Conservation (phyloP, 35 echinoderm and acorn worm genomes). For the Amphiura filiformis region DNA sequence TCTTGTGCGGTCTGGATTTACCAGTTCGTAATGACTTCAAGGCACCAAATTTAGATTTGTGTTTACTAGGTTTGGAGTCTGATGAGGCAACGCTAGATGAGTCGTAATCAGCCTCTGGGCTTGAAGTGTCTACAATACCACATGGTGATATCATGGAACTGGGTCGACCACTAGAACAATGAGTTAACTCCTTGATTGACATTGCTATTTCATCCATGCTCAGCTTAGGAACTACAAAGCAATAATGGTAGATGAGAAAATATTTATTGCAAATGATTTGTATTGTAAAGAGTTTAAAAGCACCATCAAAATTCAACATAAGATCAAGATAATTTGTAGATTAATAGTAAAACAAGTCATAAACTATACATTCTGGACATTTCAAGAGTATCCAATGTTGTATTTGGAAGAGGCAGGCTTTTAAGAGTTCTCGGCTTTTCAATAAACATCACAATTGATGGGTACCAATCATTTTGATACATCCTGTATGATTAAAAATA, state of each 20-base stretch:
- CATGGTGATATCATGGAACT: not conserved
- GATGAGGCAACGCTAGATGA: not conserved
- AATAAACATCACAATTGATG: too few relatives aligned
- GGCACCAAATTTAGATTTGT: conserved; percentile 12
- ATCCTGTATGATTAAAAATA: too few relatives aligned
- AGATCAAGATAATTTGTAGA: too few relatives aligned
- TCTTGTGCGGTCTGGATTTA: conserved; percentile 12
- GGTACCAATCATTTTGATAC: too few relatives aligned
- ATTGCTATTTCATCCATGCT: conserved; percentile 31
- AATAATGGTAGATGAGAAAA: not conserved
- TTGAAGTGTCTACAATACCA: not conserved
- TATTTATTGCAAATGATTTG: too few relatives aligned
- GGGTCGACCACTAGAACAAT: not conserved
- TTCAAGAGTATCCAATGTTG: too few relatives aligned
- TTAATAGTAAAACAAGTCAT: too few relatives aligned
- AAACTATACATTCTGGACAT: too few relatives aligned
- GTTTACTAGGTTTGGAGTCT: conserved; percentile 4
- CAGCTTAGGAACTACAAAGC: conserved; percentile 14
- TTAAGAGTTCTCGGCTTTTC: too few relatives aligned
- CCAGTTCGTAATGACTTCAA: conserved; percentile 1
- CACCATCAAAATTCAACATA: too few relatives aligned
- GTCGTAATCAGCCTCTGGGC: not conserved
- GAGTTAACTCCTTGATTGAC: conserved; percentile 5
- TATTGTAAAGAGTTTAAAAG: too few relatives aligned
- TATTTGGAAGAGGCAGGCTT: too few relatives aligned